Base-by-base conservation (phyloP, 2,888 invertebrate species). In the Agelastica alni region DNA sequence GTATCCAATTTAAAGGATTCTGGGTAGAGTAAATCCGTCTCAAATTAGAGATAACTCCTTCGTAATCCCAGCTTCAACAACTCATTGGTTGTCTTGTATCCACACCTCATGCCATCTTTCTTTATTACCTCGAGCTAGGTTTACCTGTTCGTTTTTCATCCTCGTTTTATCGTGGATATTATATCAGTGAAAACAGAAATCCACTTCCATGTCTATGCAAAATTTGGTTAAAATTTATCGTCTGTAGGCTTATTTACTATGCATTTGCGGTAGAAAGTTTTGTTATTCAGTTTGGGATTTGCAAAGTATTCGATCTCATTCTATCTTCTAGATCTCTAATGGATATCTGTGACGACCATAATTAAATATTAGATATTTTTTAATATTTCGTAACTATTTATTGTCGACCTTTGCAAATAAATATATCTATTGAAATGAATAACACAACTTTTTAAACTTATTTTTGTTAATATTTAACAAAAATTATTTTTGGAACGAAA, bases 41-140 rank as follows among this genome's bases (percentile, higher is more conserved):
- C 77, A 79, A 80, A 80, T 80, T 80, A 79, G 78, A 80, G 80
- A 80, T 80, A 80, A 78, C 79, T 78, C 77, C 77, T 51, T 70
- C 66, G 75, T 74, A 78, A 76, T 76, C 75, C 74, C 71, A 71
- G 64, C 68, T 68, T 68, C 64, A 67, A 66, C 70, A 65, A 71
- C 72, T 74, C 74, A 72, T 73, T 75, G 73, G 73, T 70, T 74
- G 72, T 72, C 73, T 67, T 69, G 68, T 67, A 66, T 66, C 65
- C 69, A 70, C 68, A 69, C 70, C 68, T 70, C 68, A 59, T 62
- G 64, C 69, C 68, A 70, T 72, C 71, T 70, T 70, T 72, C 70
- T 71, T 70, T 70, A 70, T 71, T 70, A 67, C 68, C 66, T 59
- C 18, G 57, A 60, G 51, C 52, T 51, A 55, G 43, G 54, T 64